phyloP scores from a whole-genome alignment of 2,888 invertebrate species.

The Euplexia lucipara region DNA sequence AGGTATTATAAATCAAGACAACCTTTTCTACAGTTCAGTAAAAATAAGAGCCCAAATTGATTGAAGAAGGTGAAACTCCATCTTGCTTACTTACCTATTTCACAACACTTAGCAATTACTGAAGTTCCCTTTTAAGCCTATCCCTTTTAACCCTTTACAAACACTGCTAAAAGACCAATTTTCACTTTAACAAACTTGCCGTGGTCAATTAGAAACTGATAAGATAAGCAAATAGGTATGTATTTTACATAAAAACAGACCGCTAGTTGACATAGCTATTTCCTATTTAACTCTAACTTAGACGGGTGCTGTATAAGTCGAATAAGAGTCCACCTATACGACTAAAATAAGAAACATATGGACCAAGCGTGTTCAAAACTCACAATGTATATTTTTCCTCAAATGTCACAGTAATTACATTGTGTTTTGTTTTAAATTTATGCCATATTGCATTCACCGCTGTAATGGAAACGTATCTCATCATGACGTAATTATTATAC shows the following conservation, averaged over 20 bases:
- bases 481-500: conserved; percentile 58
- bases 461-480: conserved; percentile 45
- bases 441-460: conserved; percentile 28
- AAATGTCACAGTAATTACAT: conserved; percentile 8
- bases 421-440: conserved; percentile 28
- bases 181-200: background rate
- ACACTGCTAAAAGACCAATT: background rate
- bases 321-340: background rate
- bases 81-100: background rate
- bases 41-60: too few relatives aligned
- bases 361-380: background rate
- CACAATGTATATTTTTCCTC: background rate
- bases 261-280: conserved; percentile 31
- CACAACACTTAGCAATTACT: background rate
- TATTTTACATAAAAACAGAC: conserved; percentile 24
- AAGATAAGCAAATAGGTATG: conserved; percentile 17
- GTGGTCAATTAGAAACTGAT: conserved; percentile 5
- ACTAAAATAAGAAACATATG: background rate
- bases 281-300: conserved; percentile 14
- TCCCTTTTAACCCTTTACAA: background rate
- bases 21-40: background rate
- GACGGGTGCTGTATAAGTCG: background rate
- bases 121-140: background rate
- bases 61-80: background rate
- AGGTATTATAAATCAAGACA: background rate